Conservation (phyloP, 2,888 invertebrate genomes). For the Alloscopus bannaensis region DNA sequence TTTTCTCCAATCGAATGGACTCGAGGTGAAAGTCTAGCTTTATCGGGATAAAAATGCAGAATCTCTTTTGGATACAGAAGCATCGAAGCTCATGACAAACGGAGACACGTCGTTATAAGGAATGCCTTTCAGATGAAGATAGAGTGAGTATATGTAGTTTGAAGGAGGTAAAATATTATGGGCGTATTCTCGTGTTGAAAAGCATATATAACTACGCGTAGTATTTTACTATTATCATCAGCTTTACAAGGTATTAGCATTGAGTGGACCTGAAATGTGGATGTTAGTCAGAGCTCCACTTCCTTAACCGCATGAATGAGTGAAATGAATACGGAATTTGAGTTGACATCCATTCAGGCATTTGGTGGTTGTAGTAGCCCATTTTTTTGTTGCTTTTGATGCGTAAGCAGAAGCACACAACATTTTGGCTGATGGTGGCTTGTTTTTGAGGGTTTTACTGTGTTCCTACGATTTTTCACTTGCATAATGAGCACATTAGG, state of each 20-base stretch:
- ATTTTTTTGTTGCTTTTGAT: slow-evolving; percentile 46
- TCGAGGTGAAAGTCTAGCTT: neutral
- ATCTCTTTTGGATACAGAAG: neutral
- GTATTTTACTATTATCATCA: too few species aligned
- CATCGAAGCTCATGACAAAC: slow-evolving; percentile 8
- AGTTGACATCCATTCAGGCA: neutral
- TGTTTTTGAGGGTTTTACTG: slow-evolving; percentile 19
- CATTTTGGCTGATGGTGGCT: slow-evolving; percentile 48
- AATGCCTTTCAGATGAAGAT: too few species aligned
- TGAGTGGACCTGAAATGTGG: too few species aligned
- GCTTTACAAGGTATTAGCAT: too few species aligned
- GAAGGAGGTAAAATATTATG: slow-evolving; percentile 53
- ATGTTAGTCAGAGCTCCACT: too few species aligned
- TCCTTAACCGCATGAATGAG: neutral
- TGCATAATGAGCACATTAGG: too few species aligned
- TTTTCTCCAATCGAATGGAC: slow-evolving; percentile 24
- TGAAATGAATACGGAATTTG: neutral
- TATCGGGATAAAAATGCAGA: neutral
- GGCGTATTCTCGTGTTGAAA: slow-evolving; percentile 36
- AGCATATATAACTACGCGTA: too few species aligned
- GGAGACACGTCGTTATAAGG: neutral
- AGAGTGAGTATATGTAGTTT: neutral
- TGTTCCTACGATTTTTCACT: too few species aligned
- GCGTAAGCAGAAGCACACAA: slow-evolving; percentile 43
- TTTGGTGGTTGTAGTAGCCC: too few species aligned